Conservation (phyloP, 2,113 vertebrate genomes). For the Cynoglossus semilaevis region DNA sequence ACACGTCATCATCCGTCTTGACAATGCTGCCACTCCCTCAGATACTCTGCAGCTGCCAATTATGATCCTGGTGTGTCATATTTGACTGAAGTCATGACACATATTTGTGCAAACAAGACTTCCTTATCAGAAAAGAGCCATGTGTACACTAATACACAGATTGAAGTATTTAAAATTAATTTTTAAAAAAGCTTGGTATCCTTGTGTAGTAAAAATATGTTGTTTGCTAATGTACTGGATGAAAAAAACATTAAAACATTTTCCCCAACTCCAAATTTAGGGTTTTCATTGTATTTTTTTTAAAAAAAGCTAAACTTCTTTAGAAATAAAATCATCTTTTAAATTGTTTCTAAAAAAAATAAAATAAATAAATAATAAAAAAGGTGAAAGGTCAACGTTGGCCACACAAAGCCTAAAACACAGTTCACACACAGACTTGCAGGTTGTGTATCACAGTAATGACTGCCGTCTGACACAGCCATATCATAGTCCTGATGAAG, state of each 20-base stretch:
- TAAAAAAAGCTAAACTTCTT: too few relatives aligned
- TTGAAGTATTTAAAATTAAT: too few relatives aligned
- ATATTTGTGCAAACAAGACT: neutral
- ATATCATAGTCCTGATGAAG: slow-evolving; percentile 43
- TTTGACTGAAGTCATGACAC: neutral
- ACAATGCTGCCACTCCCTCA: neutral
- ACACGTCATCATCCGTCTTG: neutral
- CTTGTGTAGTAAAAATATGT: too few relatives aligned
- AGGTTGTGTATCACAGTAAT: slow-evolving; percentile 14
- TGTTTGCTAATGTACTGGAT: too few relatives aligned
- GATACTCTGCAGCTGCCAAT: neutral
- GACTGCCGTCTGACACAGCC: slow-evolving; percentile 17
- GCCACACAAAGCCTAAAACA: neutral
- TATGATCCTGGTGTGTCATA: neutral
- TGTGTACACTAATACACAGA: too few relatives aligned
- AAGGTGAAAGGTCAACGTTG: neutral
- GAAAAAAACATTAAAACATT: too few relatives aligned
- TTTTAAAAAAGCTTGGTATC: too few relatives aligned
- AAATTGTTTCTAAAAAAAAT: neutral
- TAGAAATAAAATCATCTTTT: neutral
- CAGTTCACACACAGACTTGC: neutral
- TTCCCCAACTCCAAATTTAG: too few relatives aligned
- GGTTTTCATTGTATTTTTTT: too few relatives aligned
- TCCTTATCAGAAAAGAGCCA: too few relatives aligned
- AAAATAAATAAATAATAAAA: too few relatives aligned